Base-by-base conservation (phyloP, 2,888 invertebrate species). In the Lagria hirta region DNA sequence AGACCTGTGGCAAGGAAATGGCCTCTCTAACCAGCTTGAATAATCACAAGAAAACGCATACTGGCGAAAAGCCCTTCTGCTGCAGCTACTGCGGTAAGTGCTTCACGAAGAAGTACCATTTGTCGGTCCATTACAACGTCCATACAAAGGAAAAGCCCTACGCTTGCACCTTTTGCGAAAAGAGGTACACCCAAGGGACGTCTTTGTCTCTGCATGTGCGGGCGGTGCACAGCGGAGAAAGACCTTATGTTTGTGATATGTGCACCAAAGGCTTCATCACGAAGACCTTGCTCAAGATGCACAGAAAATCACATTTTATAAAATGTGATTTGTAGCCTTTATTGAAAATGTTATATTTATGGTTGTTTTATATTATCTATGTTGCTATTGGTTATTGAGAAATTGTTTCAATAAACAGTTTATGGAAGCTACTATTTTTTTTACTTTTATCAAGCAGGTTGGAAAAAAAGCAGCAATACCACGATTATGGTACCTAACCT, bases 161-260 rank as follows among this genome's bases (percentile, higher is more conserved):
- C 23, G 43, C 46, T n/a, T 66, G 66, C 34, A 50, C 49, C n/a
- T 52, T 59, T 3, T 66, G 68, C 33, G 59, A 76, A 28, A 79
- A 79, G 58, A 76, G 76, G 1, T 80, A 78, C 64, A 75, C 75
- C 11, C 42, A 64, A 57, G 35, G 64, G 60, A 35, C 60, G 54
- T 8, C 54, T 55, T 41, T 66, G 22, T 56, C 59, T 4, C 58
- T 65, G 30, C 67, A 68, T 42, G 61, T 65, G 34, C 53, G 66
- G 17, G 61, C 61, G 16, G 56, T 58, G 4, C 76, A 76, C 52
- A 70, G 61, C 3, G 65, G 65, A 3, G 65, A 66, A 35, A 54
- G 62, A 41, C 66, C 66, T 3, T 66, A 60, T 22, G 45, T 24
- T 4, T 68, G 68, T 48, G 51, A 60, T 34, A 45, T 65, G 37